Conservation (phyloP, 2,888 invertebrate genomes). For the Eueremaeus valkanovi region DNA sequence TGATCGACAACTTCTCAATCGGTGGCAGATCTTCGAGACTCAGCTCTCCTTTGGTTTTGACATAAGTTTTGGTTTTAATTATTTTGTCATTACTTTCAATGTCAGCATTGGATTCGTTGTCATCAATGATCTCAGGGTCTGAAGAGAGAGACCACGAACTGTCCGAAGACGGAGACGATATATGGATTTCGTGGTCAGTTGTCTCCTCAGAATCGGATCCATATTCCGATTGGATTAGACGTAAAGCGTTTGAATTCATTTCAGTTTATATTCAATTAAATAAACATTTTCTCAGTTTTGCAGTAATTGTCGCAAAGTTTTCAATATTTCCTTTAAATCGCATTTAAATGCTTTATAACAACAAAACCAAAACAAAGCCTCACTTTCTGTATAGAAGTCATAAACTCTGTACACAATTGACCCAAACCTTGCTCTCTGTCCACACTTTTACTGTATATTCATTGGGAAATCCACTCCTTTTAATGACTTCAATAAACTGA, state of each 20-base stretch:
- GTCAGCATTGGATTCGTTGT: not conserved
- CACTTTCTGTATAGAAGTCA: no score
- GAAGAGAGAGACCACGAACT: constrained; percentile 13
- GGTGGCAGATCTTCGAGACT: constrained; percentile 68
- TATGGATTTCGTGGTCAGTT: not conserved
- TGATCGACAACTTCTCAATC: constrained; percentile 73
- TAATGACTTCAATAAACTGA: no score
- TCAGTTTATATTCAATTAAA: not conserved
- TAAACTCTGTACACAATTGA: no score
- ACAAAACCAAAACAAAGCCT: no score
- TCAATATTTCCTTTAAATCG: no score
- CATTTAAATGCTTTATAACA: no score
- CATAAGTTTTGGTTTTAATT: not conserved
- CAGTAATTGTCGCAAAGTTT: no score
- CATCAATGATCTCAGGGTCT: not conserved
- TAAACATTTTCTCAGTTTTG: not conserved
- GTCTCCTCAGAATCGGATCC: not conserved
- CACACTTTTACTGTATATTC: no score
- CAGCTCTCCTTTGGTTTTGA: constrained; percentile 44
- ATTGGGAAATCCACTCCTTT: no score
- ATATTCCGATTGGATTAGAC: not conserved
- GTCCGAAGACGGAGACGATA: not conserved
- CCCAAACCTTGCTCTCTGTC: no score
- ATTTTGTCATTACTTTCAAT: not conserved
- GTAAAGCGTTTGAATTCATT: constrained; percentile 4